phyloP scores from a whole-genome alignment of 2,888 invertebrate species.

The Erebia palarica region DNA sequence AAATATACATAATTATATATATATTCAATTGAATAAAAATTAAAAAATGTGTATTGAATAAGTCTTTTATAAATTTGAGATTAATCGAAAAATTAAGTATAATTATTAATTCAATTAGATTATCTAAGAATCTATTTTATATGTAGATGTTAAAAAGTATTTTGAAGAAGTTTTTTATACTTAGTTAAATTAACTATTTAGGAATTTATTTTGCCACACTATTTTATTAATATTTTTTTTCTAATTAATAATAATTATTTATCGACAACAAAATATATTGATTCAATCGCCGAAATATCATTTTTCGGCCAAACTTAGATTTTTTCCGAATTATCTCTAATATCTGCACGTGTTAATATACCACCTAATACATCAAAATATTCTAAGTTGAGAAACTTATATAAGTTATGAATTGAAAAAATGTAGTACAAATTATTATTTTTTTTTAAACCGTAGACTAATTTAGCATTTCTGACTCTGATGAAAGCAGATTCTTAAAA shows the following conservation, averaged over 20 bases:
- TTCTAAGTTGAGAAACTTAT: no score
- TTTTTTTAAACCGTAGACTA: not conserved
- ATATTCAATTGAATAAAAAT: not conserved
- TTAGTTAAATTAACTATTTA: not conserved
- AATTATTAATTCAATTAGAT: not conserved
- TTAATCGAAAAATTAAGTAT: not conserved
- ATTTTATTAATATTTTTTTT: conserved; percentile 10
- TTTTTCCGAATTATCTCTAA: not conserved
- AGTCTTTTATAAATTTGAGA: not conserved
- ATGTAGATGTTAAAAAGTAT: not conserved
- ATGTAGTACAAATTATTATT: not conserved
- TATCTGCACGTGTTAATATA: not conserved
- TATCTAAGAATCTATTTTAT: not conserved
- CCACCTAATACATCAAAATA: not conserved
- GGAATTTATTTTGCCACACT: conserved; percentile 5
- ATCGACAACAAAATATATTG: not conserved
- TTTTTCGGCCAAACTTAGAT: not conserved
- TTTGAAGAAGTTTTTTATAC: not conserved
- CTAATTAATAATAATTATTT: not conserved
- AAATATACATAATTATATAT: not conserved
- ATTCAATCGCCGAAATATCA: not conserved
- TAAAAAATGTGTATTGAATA: not conserved
- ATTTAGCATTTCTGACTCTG: no score
- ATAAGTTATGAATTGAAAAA: not conserved
- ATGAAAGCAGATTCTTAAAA: not conserved